These are phyloP conservation scores for Myopa tessellatipennis DNA, from an alignment of 2,888 invertebrate species.

Conservation along the genomic window DNA sequence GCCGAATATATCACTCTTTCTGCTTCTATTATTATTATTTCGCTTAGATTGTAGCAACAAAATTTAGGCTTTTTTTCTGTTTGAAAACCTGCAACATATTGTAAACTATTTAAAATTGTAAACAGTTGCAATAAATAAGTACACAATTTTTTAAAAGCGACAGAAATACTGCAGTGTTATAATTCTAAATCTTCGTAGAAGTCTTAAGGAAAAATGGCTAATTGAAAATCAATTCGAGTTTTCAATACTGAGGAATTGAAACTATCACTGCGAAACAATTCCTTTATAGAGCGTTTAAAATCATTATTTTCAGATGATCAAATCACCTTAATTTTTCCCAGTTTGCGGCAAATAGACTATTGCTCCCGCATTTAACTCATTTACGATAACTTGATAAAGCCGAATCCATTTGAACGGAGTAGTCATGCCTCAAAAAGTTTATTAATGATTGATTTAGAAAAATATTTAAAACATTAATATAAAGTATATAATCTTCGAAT, in stretches of 20 bases:
- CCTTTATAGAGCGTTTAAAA: conserved; percentile 50
- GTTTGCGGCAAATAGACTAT: conserved; percentile 70
- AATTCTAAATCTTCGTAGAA: background rate
- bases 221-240: conserved; percentile 57
- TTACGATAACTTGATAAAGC: conserved; percentile 86
- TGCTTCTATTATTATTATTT: conserved; percentile 45
- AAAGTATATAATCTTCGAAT: too few relatives aligned
- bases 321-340: conserved; percentile 57
- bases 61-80: too few relatives aligned
- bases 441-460: conserved; percentile 70
- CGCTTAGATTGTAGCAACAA: too few relatives aligned
- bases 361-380: conserved; percentile 88
- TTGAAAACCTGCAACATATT: too few relatives aligned
- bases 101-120: too few relatives aligned
- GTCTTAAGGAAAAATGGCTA: conserved; percentile 54
- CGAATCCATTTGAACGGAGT: conserved; percentile 78
- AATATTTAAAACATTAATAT: too few relatives aligned
- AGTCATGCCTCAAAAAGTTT: conserved; percentile 76
- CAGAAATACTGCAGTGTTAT: conserved; percentile 48
- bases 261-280: conserved; percentile 47
- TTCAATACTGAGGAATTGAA: conserved; percentile 55
- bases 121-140: too few relatives aligned
- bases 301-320: conserved; percentile 50
- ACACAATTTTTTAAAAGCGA: too few relatives aligned
- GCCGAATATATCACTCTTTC: too few relatives aligned